These are phyloP conservation scores for Drosophila grimshawi DNA, from an alignment of 1,140 invertebrate genomes.

Conservation along the genomic window DNA sequence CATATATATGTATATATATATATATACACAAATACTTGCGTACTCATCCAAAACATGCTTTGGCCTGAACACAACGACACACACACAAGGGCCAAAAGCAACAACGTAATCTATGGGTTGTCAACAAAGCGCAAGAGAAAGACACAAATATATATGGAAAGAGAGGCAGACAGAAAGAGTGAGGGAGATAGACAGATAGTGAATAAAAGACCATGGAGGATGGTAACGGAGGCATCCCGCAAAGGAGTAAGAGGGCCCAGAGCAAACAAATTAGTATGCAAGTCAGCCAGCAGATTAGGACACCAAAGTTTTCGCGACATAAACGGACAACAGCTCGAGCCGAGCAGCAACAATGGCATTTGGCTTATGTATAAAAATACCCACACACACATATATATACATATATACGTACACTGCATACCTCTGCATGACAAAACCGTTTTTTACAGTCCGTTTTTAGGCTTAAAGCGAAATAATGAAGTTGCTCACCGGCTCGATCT, in stretches of 20 bases:
- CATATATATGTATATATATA: conserved; percentile 34
- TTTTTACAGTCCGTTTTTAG: conserved; percentile 25
- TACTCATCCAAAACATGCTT: conserved; percentile 46
- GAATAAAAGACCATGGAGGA: conserved; percentile 65
- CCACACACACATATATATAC: conserved; percentile 25
- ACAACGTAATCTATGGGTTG: conserved; percentile 83
- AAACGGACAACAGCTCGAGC: conserved; percentile 67
- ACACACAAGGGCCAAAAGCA: conserved; percentile 70
- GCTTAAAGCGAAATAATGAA: conserved; percentile 69
- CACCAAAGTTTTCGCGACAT: conserved; percentile 82
- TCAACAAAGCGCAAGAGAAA: conserved; percentile 60
- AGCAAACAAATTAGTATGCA: conserved; percentile 83
- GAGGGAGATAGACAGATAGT: background rate
- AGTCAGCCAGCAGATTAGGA: conserved; percentile 81
- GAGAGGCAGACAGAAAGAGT: background rate
- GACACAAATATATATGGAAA: too few species aligned
- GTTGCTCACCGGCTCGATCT: conserved; percentile 63
- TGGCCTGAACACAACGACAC: conserved; percentile 32
- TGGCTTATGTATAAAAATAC: conserved; percentile 46
- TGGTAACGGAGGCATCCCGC: conserved; percentile 40
- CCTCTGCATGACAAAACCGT: conserved; percentile 24
- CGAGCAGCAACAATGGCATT: conserved; percentile 58
- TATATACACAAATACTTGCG: conserved; percentile 5
- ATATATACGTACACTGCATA: conserved; percentile 25
- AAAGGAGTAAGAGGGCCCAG: conserved; percentile 42